Evolutionary conservation across 2,113 vertebrate genomes (phyloP), one percentile per base, ranked within the genome.

Genomic region (Cisticola juncidis): DNA sequence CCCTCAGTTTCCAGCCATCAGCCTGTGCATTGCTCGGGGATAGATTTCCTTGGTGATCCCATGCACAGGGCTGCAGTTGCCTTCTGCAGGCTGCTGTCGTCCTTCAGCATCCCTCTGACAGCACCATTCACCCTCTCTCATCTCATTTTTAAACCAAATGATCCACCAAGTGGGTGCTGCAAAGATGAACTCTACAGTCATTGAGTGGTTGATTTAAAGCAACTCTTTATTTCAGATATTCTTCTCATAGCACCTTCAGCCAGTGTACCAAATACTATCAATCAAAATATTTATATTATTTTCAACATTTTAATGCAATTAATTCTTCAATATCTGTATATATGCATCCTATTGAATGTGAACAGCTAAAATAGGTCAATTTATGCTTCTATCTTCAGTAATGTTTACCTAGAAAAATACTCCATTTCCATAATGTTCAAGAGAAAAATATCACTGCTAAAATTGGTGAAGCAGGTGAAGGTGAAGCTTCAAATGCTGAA

Each of bases 1-100:
- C 64, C 29, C 28, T 83, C 33, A 4, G 64, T 68, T 74, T 71
- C 38, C 71, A 70, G 15, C 50, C 54, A 6, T 65, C 50, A 15
- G 76, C 50, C 51, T 7, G 1, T 35, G 60, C 21, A 0, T 22
- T 45, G 50, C 45, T 69, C 1, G 3, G 61, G 62, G 47, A n/a
- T 38, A 45, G 62, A 64, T 86, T 86, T 80, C 25, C 18, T 47
- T 36, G 28, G 58, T 28, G 50, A 61, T 54, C 51, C 33, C 6
- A 0, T 11, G 36, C 38, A 4, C 31, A 3, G 79, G 60, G 54
- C 38, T 65, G 62, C 35, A 14, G 54, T 22, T 90, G 79, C 29
- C 54, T 76, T 57, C 31, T 82, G 35, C 66, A 44, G 1, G 0
- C 21, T 36, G 64, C 58, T 86, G 42, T 40, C 10, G 0, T 81